phyloP scores from a whole-genome alignment of 2,797 vertebrate species.

The Crenuchus spilurus region DNA sequence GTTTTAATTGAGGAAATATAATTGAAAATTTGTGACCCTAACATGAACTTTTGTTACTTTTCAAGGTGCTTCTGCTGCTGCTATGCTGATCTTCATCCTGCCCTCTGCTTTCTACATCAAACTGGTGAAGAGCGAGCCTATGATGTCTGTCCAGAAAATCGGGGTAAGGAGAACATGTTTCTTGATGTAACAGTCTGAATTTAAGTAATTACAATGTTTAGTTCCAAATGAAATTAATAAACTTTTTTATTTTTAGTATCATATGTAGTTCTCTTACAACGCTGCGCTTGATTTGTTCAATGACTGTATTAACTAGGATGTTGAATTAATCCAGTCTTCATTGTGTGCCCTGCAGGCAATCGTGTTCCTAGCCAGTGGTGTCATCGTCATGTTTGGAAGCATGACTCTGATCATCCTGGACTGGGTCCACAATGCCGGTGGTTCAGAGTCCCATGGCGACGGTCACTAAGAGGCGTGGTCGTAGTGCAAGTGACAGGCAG shows the following conservation, averaged over 20 bases:
- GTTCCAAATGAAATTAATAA: too few species aligned
- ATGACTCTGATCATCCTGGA: conserved; percentile 91
- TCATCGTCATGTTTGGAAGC: conserved; percentile 88
- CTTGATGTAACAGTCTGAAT: too few species aligned
- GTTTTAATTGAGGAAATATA: too few species aligned
- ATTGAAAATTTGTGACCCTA: background rate
- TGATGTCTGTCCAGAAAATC: conserved; percentile 95
- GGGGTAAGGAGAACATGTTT: conserved; percentile 83
- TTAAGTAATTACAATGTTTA: too few species aligned
- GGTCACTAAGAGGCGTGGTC: conserved; percentile 76
- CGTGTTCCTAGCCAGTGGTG: conserved; percentile 84
- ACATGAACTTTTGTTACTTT: background rate
- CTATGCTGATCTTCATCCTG: conserved; percentile 97
- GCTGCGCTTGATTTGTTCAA: background rate
- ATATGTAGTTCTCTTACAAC: too few species aligned
- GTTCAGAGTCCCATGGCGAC: conserved; percentile 28
- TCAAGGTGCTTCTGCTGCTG: conserved; percentile 90
- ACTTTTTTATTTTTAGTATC: background rate
- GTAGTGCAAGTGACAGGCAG: conserved; percentile 13
- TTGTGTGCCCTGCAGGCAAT: conserved; percentile 77
- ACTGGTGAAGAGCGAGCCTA: conserved; percentile 93
- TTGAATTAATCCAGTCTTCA: background rate
- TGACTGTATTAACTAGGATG: background rate
- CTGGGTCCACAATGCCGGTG: conserved; percentile 78
- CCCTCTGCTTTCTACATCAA: conserved; percentile 98